Base-by-base conservation (phyloP, 2,888 invertebrate species). In the Colletes collaris region DNA sequence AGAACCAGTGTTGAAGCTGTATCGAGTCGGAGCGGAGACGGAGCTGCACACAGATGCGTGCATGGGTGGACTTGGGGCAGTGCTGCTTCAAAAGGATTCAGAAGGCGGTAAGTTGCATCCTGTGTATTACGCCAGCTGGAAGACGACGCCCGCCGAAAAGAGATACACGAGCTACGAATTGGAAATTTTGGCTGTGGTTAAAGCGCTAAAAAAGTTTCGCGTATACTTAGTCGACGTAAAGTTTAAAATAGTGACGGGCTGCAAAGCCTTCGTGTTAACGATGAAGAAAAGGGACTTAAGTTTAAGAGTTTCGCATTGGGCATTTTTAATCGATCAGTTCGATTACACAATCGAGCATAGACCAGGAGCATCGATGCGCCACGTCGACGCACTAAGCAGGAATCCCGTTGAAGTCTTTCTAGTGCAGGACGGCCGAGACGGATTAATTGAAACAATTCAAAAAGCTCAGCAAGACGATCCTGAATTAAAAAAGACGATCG, bases 151-250 rank as follows among this genome's bases (percentile, higher is more conserved):
- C 0, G 67, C 62, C 0, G 88, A 89, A 63, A 76, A 83, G 11
- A 83, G 83, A 10, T 85, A 83, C 52, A 68, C 78, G 35, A 87
- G 86, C 13, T 89, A 90, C 19, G 88, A 89, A 63, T 53, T 90
- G 7, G 88, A 90, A 55, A 81, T 82, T 2, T 11, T 86, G 0
- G 88, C 89, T 0, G 78, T 91, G 4, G 71, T 89, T 1, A 76
- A 77, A 52, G 86, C 89, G 1, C n/a, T 87, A 3, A 85, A 85
- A 46, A 89, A 87, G 58, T 90, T 88, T 64, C 72, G 81, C 4
- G 70, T 81, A 0, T 84, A 85, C 50, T 49, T 83, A 6, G 53
- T 76, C 3, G 79, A 80, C 55, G 27, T 27, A 27, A 27, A 27
- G 27, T 27, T 27, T 27, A 27, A 27, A 27, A 27, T 27, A 27